Conservation (phyloP, 2,888 invertebrate genomes). For the Rotaria magnacalcarata region DNA sequence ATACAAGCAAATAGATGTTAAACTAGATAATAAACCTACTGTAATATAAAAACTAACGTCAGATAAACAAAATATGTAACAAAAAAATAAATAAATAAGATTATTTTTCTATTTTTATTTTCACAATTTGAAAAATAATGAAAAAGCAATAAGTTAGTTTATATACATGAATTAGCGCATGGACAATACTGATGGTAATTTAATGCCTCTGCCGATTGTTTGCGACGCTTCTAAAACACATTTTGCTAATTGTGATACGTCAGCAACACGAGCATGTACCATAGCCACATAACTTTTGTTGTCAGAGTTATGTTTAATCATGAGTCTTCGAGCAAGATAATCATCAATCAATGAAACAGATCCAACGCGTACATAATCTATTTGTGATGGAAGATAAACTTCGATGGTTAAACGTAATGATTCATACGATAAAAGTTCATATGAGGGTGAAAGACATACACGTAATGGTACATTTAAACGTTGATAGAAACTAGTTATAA, state of each 20-base stretch:
- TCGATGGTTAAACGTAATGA: constrained; percentile 12
- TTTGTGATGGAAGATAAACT: constrained; percentile 23
- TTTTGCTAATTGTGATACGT: neutral
- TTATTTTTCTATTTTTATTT: neutral
- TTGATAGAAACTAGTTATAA: neutral
- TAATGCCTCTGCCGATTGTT: neutral
- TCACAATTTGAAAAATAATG: neutral
- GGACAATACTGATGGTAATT: neutral
- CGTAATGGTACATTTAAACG: neutral
- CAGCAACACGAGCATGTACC: constrained; percentile 11
- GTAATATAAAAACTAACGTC: neutral
- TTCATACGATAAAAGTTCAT: neutral
- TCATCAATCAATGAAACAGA: constrained; percentile 14
- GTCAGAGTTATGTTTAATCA: neutral
- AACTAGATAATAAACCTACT: neutral
- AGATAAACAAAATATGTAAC: neutral
- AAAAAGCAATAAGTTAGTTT: neutral
- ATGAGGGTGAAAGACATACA: neutral
- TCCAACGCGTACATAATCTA: constrained; percentile 6
- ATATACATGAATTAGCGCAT: neutral
- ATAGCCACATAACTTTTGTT: neutral
- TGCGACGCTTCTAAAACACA: neutral
- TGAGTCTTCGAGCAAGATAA: neutral
- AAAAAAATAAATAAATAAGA: neutral
- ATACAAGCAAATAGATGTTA: neutral